Base-by-base conservation (phyloP, 2,888 invertebrate species). In the Entomobrya proxima region DNA sequence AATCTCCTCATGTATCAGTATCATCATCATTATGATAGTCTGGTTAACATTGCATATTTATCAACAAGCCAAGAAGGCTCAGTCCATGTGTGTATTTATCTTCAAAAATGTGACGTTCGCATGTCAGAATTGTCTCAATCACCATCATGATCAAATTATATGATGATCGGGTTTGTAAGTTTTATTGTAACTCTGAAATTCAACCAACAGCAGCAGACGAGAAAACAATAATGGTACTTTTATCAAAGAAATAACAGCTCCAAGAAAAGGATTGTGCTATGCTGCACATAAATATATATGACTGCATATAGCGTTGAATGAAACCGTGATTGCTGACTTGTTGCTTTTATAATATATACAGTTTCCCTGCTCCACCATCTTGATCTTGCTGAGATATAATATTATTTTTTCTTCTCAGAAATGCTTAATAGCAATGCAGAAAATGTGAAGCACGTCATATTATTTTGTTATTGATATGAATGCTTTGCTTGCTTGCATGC, bases 71-170 rank as follows among this genome's bases (percentile, higher is more conserved):
- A 64, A n/a, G 27, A 24, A 72, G 30, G 3, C 7, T 21, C 21
- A 27, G 21, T 11, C 11, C 11, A 0, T 50, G 7, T 7, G 15
- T 75, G 55, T 37, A 75, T 75, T 75, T 75, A 75, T 75, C 75
- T 75, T 37, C 15, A 21, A 55, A 74, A 47, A 52, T 32, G 74
- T 50, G 74, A 74, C 74, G 74, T 74, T 50, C 52, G 47, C 74
- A 74, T 74, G 74, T 74, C 74, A 30, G n/a, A 72, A 21, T 74
- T 74, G 50, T 50, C 32, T 32, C 30, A 7, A 30, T 32, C 37
- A 69, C 44, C 15, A 44, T 69, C 13, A 44, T 44, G 40, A 69
- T 69, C 40, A 69, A 69, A 69, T 69, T 44, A 69, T 67, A 67
- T 15, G 40, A 32, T 72, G 50, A 72, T 72, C 72, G 32, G 32